Evolutionary conservation across 2,888 invertebrate species (phyloP), one percentile per base, ranked within the genome.

Genomic region (Eueremaeus valkanovi): DNA sequence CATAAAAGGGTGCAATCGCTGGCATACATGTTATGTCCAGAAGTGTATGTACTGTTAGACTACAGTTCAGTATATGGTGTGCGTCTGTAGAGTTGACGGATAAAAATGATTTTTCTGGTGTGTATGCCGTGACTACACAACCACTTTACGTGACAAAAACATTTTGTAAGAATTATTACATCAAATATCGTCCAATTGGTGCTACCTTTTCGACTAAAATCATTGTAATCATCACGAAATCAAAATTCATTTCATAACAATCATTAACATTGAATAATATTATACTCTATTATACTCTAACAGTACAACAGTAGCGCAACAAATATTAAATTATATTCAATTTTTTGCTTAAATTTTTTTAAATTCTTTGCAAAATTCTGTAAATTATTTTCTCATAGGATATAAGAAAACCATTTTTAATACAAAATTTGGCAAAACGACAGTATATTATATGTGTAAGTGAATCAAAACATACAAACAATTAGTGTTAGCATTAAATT

Each of bases 121-220:
- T 63, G 18, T 33, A 33, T 63, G 29, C 8, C 63, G 63, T 63
- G 63, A 63, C 63, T 63, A 8, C 1, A 63, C 6, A 5, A 33
- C 11, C 63, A 63, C 63, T 63, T 63, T 63, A 31, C 63, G 63
- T 63, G 63, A 63, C 63, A 63, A 63, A 63, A 63, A 63, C 63
- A 63, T 63, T 63, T 63, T 63, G 63, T 63, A 63, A n/a, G 58
- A 63, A 63, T 63, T 63, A 63, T 63, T 63, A 63, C 63, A 63
- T 63, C 63, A 63, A 63, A 63, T 63, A 63, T 29, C 63, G 63
- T 63, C 63, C 33, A 63, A 63, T 63, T 33, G 63, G 31, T 63
- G 33, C 63, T 55, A 55, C 55, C 27, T 31, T 63, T 63, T 8
- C 5, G 8, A 5, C 21, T 3, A 63, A 63, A 63, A 63, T 33